These are phyloP conservation scores for Neelides sp. DNA, from an alignment of 1,140 invertebrate genomes.

Conservation along the genomic window DNA sequence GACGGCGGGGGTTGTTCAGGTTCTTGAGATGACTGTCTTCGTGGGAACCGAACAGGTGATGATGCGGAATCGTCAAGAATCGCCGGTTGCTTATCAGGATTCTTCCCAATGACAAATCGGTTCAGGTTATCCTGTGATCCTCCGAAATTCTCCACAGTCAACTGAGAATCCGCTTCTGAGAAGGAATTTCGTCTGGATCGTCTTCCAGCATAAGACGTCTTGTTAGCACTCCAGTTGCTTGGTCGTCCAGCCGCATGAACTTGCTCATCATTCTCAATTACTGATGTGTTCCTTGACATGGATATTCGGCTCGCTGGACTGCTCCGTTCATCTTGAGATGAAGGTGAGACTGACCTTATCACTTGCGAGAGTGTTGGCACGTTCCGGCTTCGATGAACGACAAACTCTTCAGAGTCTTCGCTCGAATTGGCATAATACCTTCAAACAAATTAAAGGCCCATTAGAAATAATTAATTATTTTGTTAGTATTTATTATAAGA, in stretches of 20 bases:
- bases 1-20: conserved; percentile 4
- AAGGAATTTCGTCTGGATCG: conserved; percentile 69
- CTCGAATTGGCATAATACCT: conserved; percentile 29
- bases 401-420: conserved; percentile 50
- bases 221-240: conserved; percentile 63
- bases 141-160: conserved; percentile 84
- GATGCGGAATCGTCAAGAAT: conserved; percentile 35
- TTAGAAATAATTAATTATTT: too few species aligned
- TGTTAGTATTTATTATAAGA: too few species aligned
- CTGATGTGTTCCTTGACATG: conserved; percentile 22
- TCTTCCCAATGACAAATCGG: conserved; percentile 43
- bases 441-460: too few species aligned
- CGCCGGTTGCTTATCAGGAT: conserved; percentile 63
- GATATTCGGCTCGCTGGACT: conserved; percentile 30
- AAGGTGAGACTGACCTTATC: conserved; percentile 41
- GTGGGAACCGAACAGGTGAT: conserved; percentile 22
- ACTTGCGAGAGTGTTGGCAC: conserved; percentile 58
- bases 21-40: background rate
- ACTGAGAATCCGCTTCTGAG: conserved; percentile 63
- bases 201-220: conserved; percentile 57
- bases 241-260: conserved; percentile 58
- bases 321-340: conserved; percentile 31
- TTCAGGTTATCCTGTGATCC: conserved; percentile 58
- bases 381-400: conserved; percentile 61
- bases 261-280: conserved; percentile 27